Percentiles rank a stretch among this genome's conserved stretches.
These are phyloP conservation scores for Drosophila bocqueti DNA, from an alignment of 1,140 invertebrate species.

Conservation along the genomic window DNA sequence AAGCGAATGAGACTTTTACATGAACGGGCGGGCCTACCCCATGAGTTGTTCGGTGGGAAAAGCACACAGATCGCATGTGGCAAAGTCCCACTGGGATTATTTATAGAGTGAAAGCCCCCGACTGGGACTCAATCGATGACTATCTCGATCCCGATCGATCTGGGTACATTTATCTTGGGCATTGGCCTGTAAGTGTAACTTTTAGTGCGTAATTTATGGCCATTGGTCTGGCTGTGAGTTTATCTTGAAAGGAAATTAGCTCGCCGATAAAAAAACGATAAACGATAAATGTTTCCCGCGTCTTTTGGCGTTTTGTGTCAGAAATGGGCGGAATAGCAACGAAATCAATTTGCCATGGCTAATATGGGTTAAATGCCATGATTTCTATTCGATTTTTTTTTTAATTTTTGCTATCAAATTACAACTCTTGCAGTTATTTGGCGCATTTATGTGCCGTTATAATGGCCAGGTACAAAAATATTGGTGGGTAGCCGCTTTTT, in stretches of 20 bases:
- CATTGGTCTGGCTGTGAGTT: conserved; percentile 65
- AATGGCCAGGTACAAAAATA: conserved; percentile 32
- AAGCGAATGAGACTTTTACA: too few species aligned
- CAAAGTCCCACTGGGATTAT: too few species aligned
- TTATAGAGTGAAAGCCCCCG: conserved; percentile 67
- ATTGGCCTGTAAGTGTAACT: conserved; percentile 66
- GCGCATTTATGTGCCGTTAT: conserved; percentile 50
- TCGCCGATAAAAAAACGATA: conserved; percentile 58
- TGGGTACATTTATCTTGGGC: conserved; percentile 59
- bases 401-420: conserved; percentile 46
- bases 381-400: conserved; percentile 28
- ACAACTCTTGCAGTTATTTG: conserved; percentile 48
- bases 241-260: conserved; percentile 82
- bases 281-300: conserved; percentile 50
- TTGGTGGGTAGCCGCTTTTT: neutral
- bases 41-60: too few species aligned
- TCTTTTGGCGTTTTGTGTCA: conserved; percentile 46
- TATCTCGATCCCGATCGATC: conserved; percentile 58
- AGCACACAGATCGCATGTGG: too few species aligned
- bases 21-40: too few species aligned
- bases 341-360: conserved; percentile 70
- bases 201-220: conserved; percentile 77
- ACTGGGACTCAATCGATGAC: conserved; percentile 39
- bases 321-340: conserved; percentile 48
- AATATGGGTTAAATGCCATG: conserved; percentile 73